Percentiles rank a stretch among this genome's conserved stretches.
phyloP scores from a whole-genome alignment of 2,888 invertebrate genomes.

The Scaptomyza parva region DNA sequence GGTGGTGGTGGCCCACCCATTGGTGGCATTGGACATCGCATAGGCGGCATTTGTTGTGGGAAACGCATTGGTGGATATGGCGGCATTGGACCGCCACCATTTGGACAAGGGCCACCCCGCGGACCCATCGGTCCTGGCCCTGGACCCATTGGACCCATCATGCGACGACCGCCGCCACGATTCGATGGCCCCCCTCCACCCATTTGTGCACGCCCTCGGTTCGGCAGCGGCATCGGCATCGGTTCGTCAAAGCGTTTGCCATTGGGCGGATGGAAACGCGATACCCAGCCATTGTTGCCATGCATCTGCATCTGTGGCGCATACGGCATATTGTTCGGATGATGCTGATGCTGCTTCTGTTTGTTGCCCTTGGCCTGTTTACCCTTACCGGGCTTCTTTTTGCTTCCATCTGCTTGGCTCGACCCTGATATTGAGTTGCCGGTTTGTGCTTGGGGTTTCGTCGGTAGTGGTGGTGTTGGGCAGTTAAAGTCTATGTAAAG shows the following conservation, averaged over 20 bases:
- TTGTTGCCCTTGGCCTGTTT: slow-evolving; percentile 59
- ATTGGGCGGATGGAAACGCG: slow-evolving; percentile 45
- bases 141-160: slow-evolving; percentile 64
- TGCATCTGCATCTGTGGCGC: slow-evolving; percentile 30
- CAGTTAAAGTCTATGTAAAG: slow-evolving; percentile 84
- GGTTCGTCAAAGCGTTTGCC: slow-evolving; percentile 51
- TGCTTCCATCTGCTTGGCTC: slow-evolving; percentile 47
- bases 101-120: slow-evolving; percentile 40
- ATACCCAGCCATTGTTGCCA: slow-evolving; percentile 39
- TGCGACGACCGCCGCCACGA: slow-evolving; percentile 56
- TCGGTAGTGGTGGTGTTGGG: slow-evolving; percentile 67
- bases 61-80: slow-evolving; percentile 70
- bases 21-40: slow-evolving; percentile 67
- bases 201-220: slow-evolving; percentile 21
- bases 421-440: slow-evolving; percentile 2
- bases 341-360: slow-evolving; percentile 40
- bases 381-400: slow-evolving; percentile 62
- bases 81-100: slow-evolving; percentile 64
- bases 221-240: slow-evolving; percentile 37
- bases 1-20: slow-evolving; percentile 70
- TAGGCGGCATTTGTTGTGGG: slow-evolving; percentile 75
- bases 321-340: slow-evolving; percentile 30
- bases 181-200: slow-evolving; percentile 21
- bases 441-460: slow-evolving; percentile 3
- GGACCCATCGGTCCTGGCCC: slow-evolving; percentile 49